These are phyloP conservation scores for Polypedilum pembai DNA, from an alignment of 1,140 invertebrate genomes.

Conservation along the genomic window DNA sequence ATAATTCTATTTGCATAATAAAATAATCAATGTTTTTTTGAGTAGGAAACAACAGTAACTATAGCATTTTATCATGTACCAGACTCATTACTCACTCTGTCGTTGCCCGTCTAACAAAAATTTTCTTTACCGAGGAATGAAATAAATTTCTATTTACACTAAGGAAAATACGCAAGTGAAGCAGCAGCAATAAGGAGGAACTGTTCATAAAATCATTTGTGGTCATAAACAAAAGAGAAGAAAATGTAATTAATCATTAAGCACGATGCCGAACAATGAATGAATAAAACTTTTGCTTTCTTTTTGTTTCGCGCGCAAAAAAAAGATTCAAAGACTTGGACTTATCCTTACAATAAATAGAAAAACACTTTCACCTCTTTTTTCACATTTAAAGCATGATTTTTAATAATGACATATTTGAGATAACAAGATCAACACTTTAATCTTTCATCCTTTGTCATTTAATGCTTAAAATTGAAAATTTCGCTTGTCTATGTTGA, in stretches of 20 bases:
- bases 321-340: not conserved
- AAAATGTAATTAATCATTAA: not conserved
- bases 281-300: not conserved
- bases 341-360: not conserved
- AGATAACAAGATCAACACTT: not conserved
- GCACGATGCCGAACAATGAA: not conserved
- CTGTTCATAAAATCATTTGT: not conserved
- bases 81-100: not conserved
- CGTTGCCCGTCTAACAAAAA: not conserved
- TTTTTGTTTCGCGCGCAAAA: not conserved
- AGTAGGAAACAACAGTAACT: not conserved
- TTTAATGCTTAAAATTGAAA: no score
- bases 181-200: not conserved
- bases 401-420: not conserved
- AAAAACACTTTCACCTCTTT: constrained; percentile 5
- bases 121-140: not conserved
- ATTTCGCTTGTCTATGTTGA: no score
- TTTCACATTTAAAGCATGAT: not conserved
- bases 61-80: not conserved
- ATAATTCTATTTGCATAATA: no score
- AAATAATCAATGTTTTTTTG: no score
- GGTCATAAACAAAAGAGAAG: not conserved
- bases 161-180: not conserved
- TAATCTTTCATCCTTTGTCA: not conserved
- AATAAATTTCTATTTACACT: not conserved